These are phyloP conservation scores for Girardinus metallicus DNA, from an alignment of 2,797 vertebrate genomes.

Conservation along the genomic window DNA sequence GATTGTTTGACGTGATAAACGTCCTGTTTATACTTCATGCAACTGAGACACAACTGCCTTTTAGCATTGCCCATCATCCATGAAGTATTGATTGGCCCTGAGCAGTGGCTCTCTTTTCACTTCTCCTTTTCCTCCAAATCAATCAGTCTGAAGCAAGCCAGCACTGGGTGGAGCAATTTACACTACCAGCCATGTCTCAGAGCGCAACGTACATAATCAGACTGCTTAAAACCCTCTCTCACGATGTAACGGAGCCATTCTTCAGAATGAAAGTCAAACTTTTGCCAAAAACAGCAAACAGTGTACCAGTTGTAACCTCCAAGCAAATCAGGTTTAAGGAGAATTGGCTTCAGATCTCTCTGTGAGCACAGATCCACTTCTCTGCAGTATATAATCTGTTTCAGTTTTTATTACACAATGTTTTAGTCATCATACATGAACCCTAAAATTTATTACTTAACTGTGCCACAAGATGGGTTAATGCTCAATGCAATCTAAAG, in stretches of 20 bases:
- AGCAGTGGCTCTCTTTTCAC: slow-evolving; percentile 24
- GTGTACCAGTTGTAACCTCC: slow-evolving; percentile 55
- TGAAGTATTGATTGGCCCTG: slow-evolving; percentile 43
- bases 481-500: neutral
- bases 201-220: slow-evolving; percentile 59
- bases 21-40: slow-evolving; percentile 48
- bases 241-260: slow-evolving; percentile 41
- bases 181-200: slow-evolving; percentile 64
- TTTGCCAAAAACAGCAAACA: slow-evolving; percentile 67
- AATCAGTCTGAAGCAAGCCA: slow-evolving; percentile 56
- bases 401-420: slow-evolving; percentile 13
- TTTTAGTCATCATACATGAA: slow-evolving; percentile 24
- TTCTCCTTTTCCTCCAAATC: slow-evolving; percentile 50
- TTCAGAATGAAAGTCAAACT: slow-evolving; percentile 40
- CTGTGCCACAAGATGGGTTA: slow-evolving; percentile 4
- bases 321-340: slow-evolving; percentile 61
- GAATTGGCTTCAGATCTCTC: slow-evolving; percentile 43
- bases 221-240: slow-evolving; percentile 49
- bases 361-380: slow-evolving; percentile 30
- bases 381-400: slow-evolving; percentile 6
- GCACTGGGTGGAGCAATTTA: slow-evolving; percentile 39
- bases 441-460: slow-evolving; percentile 1
- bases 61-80: slow-evolving; percentile 43
- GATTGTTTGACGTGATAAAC: slow-evolving; percentile 48
- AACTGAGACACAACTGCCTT: slow-evolving; percentile 43